These are phyloP conservation scores for Arizona elegans DNA, from an alignment of 2,113 vertebrate genomes.

Conservation along the genomic window DNA sequence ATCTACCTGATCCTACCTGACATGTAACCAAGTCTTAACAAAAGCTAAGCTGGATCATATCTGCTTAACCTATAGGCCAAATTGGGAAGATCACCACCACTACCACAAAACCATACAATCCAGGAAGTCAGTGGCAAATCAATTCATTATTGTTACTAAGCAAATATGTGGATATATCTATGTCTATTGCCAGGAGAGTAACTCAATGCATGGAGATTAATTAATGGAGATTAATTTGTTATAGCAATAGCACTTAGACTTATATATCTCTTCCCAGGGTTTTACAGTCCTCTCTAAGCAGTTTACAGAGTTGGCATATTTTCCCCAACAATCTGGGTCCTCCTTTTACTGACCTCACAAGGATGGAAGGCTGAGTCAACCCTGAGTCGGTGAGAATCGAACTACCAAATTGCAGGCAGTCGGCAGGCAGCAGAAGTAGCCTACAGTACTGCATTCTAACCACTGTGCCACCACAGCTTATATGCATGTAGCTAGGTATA, in stretches of 20 bases:
- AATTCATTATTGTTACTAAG: background rate
- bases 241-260: too few species aligned
- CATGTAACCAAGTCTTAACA: background rate
- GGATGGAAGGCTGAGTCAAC: too few species aligned
- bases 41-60: background rate
- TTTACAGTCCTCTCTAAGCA: too few species aligned
- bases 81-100: background rate
- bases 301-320: too few species aligned
- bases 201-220: background rate
- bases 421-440: too few species aligned
- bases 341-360: too few species aligned
- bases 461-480: too few species aligned
- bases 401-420: too few species aligned
- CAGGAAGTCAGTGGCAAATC: background rate
- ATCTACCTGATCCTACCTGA: background rate
- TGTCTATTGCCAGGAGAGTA: background rate
- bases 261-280: too few species aligned
- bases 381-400: too few species aligned
- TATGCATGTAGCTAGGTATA: background rate
- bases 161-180: background rate
- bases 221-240: background rate
- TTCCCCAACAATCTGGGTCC: too few species aligned
- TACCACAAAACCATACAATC: background rate
- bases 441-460: too few species aligned
- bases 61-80: background rate